Evolutionary conservation across 2,888 invertebrate species (phyloP).

Genomic region (Cybosia mesomella): DNA sequence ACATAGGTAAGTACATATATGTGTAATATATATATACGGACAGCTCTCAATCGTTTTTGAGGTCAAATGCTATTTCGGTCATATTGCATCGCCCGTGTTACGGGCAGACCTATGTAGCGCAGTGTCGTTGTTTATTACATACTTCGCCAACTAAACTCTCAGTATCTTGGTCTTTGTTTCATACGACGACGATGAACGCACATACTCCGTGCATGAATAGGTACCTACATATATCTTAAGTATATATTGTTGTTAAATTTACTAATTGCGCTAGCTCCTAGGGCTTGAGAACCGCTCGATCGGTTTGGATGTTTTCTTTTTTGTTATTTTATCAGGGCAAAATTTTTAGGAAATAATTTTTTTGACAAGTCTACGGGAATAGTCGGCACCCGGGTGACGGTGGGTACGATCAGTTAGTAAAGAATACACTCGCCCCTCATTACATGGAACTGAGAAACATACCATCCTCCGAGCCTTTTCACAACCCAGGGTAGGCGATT

Average conservation of each 20-base stretch:
- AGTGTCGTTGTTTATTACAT: neutral
- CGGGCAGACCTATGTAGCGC: neutral
- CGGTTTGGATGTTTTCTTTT: neutral
- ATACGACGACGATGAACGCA: no score
- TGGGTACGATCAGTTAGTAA: neutral
- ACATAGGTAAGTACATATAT: no score
- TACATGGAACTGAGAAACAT: no score
- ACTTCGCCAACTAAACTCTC: neutral
- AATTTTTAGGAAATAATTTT: no score
- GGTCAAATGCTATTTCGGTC: conserved; percentile 4
- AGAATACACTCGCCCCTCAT: neutral
- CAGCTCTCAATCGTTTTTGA: conserved; percentile 1
- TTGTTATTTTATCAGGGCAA: neutral
- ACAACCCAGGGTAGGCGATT: no score
- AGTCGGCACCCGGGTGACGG: neutral
- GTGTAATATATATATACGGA: neutral
- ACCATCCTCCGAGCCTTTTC: no score
- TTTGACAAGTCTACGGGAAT: no score
- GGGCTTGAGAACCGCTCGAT: neutral
- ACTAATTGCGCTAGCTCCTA: no score
- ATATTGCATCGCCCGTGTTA: conserved; percentile 1
- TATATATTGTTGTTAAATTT: no score
- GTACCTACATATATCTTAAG: no score
- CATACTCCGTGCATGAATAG: no score
- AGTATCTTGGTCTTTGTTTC: neutral